Percentiles rank a stretch among this genome's conserved stretches.
Conservation (phyloP, 2,888 invertebrate genomes). For the Drosophila maculinotata region DNA sequence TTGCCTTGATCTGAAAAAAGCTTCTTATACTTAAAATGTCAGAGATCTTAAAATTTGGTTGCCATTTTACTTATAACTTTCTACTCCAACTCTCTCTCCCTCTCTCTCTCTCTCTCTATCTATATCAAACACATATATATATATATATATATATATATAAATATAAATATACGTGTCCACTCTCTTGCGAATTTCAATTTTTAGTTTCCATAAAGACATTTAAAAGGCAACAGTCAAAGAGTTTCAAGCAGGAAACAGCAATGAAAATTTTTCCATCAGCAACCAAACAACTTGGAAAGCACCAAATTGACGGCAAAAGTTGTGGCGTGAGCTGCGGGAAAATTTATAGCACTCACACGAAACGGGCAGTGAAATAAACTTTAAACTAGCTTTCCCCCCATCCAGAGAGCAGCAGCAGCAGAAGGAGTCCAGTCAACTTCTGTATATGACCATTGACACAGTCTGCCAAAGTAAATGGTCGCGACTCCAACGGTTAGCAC, state of each 20-base stretch:
- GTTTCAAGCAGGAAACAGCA: constrained; percentile 23
- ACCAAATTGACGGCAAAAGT: constrained; percentile 51
- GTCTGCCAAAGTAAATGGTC: constrained; percentile 61
- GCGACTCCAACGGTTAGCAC: constrained; percentile 25
- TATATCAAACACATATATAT: not conserved
- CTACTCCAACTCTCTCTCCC: not conserved
- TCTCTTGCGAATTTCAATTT: constrained; percentile 9
- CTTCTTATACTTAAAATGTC: too few relatives aligned
- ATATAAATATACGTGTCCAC: too few relatives aligned
- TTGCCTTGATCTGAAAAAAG: too few relatives aligned
- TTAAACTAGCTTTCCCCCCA: constrained; percentile 34
- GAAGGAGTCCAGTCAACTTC: constrained; percentile 16
- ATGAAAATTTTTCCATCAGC: constrained; percentile 25
- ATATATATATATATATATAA: too few relatives aligned
- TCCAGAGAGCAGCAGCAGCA: not conserved
- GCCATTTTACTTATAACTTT: not conserved
- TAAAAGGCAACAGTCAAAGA: constrained; percentile 12
- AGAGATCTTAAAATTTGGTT: too few relatives aligned
- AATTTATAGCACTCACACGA: constrained; percentile 53
- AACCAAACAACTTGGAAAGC: constrained; percentile 26
- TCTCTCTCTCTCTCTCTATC: not conserved
- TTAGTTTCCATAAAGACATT: constrained; percentile 19
- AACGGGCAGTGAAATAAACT: constrained; percentile 43
- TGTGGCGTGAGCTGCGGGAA: constrained; percentile 37
- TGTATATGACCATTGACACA: constrained; percentile 46